Evolutionary conservation across 2,888 invertebrate genomes (phyloP).

Genomic region (Hymenopus coronatus): DNA sequence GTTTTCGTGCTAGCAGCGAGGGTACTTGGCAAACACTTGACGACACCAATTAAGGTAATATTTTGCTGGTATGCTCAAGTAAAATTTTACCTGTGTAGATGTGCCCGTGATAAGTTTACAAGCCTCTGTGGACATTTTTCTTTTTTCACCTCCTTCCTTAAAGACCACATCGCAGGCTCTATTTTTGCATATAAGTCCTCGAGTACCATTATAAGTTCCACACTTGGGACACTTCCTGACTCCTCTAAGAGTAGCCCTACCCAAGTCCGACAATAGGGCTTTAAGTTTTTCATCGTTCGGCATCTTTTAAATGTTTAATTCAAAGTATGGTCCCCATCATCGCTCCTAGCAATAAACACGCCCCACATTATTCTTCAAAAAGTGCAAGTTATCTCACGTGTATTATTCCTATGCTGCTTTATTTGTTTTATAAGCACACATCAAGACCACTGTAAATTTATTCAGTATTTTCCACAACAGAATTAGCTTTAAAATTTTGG

Average conservation of each 20-base stretch:
- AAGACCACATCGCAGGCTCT: constrained; percentile 65
- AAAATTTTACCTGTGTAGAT: constrained; percentile 50
- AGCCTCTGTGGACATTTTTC: constrained; percentile 60
- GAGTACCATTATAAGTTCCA: constrained; percentile 70
- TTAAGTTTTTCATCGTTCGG: constrained; percentile 39
- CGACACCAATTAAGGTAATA: too few species aligned
- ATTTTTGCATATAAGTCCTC: constrained; percentile 71
- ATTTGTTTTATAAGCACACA: neutral
- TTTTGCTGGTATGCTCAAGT: too few species aligned
- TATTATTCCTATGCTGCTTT: neutral
- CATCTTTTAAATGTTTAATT: neutral
- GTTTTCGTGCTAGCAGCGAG: too few species aligned
- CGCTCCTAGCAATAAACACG: neutral
- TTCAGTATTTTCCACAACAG: neutral
- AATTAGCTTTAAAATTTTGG: neutral
- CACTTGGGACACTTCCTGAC: constrained; percentile 73
- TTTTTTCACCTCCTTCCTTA: constrained; percentile 57
- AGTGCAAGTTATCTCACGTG: neutral
- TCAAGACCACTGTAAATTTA: neutral
- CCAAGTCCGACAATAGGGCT: constrained; percentile 54
- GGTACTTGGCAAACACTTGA: too few species aligned
- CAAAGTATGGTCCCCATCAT: neutral
- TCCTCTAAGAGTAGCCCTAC: constrained; percentile 65
- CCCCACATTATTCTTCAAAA: neutral
- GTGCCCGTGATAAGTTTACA: constrained; percentile 63